A percentile compares a stretch with the other conserved stretches of the same genome.
Evolutionary conservation across 1,140 invertebrate species (phyloP).

Genomic region (Argopecten irradians): DNA sequence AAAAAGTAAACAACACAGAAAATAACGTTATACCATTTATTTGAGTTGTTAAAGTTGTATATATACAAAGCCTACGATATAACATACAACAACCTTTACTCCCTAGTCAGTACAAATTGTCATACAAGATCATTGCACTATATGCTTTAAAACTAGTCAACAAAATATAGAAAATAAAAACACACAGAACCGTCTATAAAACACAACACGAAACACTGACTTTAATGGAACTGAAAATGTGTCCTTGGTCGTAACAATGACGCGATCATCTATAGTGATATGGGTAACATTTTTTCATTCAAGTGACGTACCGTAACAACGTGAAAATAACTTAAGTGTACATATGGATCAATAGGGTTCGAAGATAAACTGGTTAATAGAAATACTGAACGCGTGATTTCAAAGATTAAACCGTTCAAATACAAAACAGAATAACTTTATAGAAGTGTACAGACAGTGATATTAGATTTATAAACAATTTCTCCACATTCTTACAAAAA

Average conservation of each 20-base stretch:
- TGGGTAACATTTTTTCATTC: not conserved
- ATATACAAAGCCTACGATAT: not conserved
- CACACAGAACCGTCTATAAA: not conserved
- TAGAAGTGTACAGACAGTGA: too few relatives aligned
- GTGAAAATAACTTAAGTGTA: not conserved
- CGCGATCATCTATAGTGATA: not conserved
- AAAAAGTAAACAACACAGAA: not conserved
- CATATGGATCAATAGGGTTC: not conserved
- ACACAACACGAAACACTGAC: not conserved
- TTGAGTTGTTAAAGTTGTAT: conserved; percentile 12
- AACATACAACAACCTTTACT: not conserved
- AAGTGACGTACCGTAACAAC: not conserved
- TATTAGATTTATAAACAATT: too few relatives aligned
- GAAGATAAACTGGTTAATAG: not conserved
- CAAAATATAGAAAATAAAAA: conserved; percentile 24
- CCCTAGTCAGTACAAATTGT: not conserved
- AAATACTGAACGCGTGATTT: not conserved
- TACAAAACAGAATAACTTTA: too few relatives aligned
- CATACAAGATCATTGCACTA: conserved; percentile 16
- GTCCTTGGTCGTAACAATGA: not conserved
- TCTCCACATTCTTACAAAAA: too few relatives aligned
- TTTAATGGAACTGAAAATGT: not conserved
- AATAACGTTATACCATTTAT: conserved; percentile 13
- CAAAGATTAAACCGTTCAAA: too few relatives aligned
- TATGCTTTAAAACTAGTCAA: conserved; percentile 18